phyloP scores from a whole-genome alignment of 2,113 vertebrate species.

The Albula goreensis region DNA sequence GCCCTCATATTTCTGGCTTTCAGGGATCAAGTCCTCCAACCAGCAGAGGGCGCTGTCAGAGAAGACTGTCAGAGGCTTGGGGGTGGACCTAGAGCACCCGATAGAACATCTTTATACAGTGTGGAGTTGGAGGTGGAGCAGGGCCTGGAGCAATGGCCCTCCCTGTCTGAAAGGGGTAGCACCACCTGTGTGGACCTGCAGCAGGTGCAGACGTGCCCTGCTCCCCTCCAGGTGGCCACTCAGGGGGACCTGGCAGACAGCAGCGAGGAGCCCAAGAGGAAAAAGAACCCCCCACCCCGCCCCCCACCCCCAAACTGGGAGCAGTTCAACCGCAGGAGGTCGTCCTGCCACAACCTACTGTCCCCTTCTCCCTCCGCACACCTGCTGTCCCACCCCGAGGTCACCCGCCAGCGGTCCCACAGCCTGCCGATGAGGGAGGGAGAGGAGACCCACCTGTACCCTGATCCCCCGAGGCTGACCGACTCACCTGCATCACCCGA shows the following conservation, averaged over 20 bases:
- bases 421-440: conserved; percentile 70
- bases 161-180: conserved; percentile 90
- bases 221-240: conserved; percentile 37
- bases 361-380: conserved; percentile 31
- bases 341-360: conserved; percentile 59
- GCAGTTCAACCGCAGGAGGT: conserved; percentile 77
- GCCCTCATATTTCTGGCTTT: background rate
- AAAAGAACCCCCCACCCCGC: conserved; percentile 80
- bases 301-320: conserved; percentile 94
- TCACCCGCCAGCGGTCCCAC: conserved; percentile 69
- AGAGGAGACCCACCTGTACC: conserved; percentile 40
- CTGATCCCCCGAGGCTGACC: background rate
- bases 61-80: background rate
- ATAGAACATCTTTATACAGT: conserved; percentile 54
- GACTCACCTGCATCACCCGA: background rate
- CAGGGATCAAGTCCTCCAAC: conserved; percentile 64
- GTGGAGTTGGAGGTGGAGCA: conserved; percentile 25
- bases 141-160: conserved; percentile 64
- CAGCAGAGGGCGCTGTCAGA: conserved; percentile 35
- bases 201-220: conserved; percentile 29
- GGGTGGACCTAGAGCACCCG: conserved; percentile 52
- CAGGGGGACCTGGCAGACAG: conserved; percentile 67
- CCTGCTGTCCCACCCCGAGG: conserved; percentile 37
- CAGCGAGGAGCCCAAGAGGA: conserved; percentile 57
- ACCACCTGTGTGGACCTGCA: conserved; percentile 74